Conservation (phyloP, 1,140 invertebrate genomes). For the Drosophila nikananu region DNA sequence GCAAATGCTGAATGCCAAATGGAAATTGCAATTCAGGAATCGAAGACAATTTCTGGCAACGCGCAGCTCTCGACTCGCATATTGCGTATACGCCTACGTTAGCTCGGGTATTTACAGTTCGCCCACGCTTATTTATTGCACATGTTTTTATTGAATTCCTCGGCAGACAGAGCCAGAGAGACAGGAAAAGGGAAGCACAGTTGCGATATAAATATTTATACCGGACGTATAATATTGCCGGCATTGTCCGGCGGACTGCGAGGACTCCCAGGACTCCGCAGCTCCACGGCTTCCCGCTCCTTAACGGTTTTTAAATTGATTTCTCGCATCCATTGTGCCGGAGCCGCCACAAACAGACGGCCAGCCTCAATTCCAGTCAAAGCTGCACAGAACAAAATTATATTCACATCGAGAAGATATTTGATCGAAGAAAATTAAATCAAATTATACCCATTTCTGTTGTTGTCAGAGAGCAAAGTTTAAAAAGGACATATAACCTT, state of each 20-base stretch:
- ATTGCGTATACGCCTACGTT: slow-evolving; percentile 57
- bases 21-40: slow-evolving; percentile 38
- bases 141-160: slow-evolving; percentile 83
- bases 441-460: too few relatives aligned
- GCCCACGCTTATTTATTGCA: slow-evolving; percentile 74
- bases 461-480: neutral
- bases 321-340: slow-evolving; percentile 68
- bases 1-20: slow-evolving; percentile 12
- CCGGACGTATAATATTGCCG: slow-evolving; percentile 71
- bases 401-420: neutral
- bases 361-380: slow-evolving; percentile 23
- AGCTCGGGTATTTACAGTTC: slow-evolving; percentile 42
- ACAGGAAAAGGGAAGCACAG: slow-evolving; percentile 18
- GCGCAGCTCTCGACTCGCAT: neutral
- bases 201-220: slow-evolving; percentile 79
- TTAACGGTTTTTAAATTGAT: slow-evolving; percentile 79
- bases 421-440: neutral
- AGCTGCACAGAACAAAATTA: slow-evolving; percentile 3
- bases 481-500: neutral
- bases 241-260: slow-evolving; percentile 40
- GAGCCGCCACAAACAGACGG: slow-evolving; percentile 40
- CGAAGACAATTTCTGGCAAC: slow-evolving; percentile 19
- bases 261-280: slow-evolving; percentile 8
- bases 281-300: slow-evolving; percentile 21
- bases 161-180: slow-evolving; percentile 35